Conservation (phyloP, 2,888 invertebrate genomes). For the Lordiphosa andalusiaca region DNA sequence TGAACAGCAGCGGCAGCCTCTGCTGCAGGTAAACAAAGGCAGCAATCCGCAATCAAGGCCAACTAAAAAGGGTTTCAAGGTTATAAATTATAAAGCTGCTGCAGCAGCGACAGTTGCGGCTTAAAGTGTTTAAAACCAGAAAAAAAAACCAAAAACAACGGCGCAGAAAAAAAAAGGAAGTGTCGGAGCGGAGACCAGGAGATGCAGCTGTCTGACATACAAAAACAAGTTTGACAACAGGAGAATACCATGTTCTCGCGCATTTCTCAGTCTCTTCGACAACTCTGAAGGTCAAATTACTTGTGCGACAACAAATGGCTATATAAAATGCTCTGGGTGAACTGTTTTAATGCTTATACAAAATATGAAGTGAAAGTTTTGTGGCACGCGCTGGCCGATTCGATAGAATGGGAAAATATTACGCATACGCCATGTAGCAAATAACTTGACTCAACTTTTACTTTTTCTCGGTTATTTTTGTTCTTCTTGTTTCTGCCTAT, state of each 20-base stretch:
- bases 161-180: constrained; percentile 18
- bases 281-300: constrained; percentile 40
- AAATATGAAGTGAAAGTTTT: constrained; percentile 39
- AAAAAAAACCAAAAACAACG: too few species aligned
- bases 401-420: constrained; percentile 30
- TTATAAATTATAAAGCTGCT: constrained; percentile 44
- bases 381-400: background rate
- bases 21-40: constrained; percentile 21
- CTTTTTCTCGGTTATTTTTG: constrained; percentile 9
- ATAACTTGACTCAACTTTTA: constrained; percentile 32
- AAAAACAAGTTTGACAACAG: constrained; percentile 1
- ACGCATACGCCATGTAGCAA: constrained; percentile 40
- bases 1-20: constrained; percentile 8
- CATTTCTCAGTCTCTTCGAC: constrained; percentile 3
- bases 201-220: constrained; percentile 14
- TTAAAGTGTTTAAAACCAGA: constrained; percentile 29
- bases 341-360: constrained; percentile 22
- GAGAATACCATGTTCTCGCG: constrained; percentile 5
- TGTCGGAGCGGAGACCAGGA: constrained; percentile 8
- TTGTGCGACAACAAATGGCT: constrained; percentile 8
- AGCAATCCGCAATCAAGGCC: constrained; percentile 55
- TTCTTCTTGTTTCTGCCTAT: constrained; percentile 5
- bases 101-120: constrained; percentile 24
- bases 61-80: constrained; percentile 61
- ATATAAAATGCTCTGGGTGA: constrained; percentile 18